Evolutionary conservation across 2,797 vertebrate species (phyloP).

Genomic region (Malurus leucopterus): DNA sequence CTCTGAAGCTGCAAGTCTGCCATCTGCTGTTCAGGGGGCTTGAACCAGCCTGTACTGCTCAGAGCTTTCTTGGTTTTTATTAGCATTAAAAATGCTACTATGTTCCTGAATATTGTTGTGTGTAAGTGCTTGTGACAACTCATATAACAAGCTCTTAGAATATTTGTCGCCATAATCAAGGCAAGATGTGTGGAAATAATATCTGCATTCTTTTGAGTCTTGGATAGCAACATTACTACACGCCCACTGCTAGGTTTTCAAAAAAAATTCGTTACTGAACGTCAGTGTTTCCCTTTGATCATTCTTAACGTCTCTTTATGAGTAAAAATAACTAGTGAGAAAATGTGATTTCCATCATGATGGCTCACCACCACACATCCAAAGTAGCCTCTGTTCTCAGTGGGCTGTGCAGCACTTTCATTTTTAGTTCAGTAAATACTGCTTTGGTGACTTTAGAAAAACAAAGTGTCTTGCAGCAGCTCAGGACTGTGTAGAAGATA

Average conservation of each 20-base stretch:
- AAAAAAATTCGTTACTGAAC: background rate
- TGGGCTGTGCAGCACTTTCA: background rate
- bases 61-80: background rate
- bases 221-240: background rate
- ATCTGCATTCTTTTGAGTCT: background rate
- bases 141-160: background rate
- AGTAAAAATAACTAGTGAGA: background rate
- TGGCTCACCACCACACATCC: background rate
- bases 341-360: background rate
- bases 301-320: background rate
- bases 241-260: background rate
- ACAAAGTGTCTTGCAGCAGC: background rate
- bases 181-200: background rate
- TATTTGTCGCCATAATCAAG: background rate
- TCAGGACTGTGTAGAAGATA: background rate
- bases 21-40: slow-evolving; percentile 21
- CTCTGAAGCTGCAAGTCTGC: slow-evolving; percentile 19
- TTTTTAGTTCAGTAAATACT: background rate
- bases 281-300: background rate
- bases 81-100: background rate
- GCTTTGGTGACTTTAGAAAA: background rate
- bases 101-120: background rate
- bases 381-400: background rate
- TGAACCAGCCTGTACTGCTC: background rate
- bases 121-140: background rate